phyloP scores from a whole-genome alignment of 2,888 invertebrate genomes.

The Papilio gigon region DNA sequence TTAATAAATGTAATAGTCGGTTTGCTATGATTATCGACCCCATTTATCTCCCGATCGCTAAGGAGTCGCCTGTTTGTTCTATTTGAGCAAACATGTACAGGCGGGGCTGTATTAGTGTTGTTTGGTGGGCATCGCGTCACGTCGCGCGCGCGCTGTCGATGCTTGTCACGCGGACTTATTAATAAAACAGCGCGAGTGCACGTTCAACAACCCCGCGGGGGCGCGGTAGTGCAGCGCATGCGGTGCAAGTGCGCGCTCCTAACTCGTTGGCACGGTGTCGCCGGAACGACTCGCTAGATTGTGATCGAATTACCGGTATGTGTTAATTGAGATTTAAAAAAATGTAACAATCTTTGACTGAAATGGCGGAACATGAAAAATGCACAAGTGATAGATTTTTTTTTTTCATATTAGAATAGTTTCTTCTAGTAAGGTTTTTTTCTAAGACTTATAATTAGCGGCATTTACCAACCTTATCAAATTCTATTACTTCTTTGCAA shows the following conservation, averaged over 20 bases:
- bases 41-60: slow-evolving; percentile 8
- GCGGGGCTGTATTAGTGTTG: not conserved
- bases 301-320: not conserved
- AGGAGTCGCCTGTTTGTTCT: not conserved
- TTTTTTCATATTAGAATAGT: too few species aligned
- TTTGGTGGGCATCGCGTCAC: slow-evolving; percentile 26
- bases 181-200: slow-evolving; percentile 71
- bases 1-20: too few species aligned
- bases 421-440: too few species aligned
- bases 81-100: not conserved
- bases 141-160: slow-evolving; percentile 65
- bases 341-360: not conserved
- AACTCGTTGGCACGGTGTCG: not conserved
- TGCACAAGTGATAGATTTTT: not conserved
- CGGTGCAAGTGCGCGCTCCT: not conserved
- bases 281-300: not conserved
- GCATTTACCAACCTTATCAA: too few species aligned
- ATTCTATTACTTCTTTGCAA: too few species aligned
- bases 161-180: slow-evolving; percentile 79
- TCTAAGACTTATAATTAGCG: too few species aligned
- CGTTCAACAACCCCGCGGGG: slow-evolving; percentile 76
- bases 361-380: not conserved
- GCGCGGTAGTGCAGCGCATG: slow-evolving; percentile 25
- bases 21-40: not conserved
- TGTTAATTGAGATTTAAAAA: not conserved